These are phyloP conservation scores for Mamestra brassicae DNA, from an alignment of 2,888 invertebrate genomes.

Conservation along the genomic window DNA sequence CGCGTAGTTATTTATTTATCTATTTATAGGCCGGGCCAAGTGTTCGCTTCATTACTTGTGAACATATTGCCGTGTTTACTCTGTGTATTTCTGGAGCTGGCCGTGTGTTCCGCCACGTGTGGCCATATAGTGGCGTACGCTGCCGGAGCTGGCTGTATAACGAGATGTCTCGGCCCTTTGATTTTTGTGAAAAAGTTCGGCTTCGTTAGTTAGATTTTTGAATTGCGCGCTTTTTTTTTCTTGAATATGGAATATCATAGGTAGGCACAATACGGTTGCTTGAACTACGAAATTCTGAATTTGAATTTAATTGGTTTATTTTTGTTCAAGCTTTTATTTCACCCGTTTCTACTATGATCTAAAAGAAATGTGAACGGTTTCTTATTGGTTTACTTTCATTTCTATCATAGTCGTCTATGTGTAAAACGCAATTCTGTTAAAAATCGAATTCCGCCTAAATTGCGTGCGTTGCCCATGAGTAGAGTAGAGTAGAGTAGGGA, in stretches of 20 bases:
- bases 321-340: neutral
- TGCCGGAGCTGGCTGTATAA: slow-evolving; percentile 63
- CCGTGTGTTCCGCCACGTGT: slow-evolving; percentile 86
- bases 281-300: slow-evolving; percentile 11
- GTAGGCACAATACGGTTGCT: neutral
- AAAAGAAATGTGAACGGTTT: neutral
- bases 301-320: slow-evolving; percentile 18
- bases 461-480: neutral
- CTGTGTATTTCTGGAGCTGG: slow-evolving; percentile 86
- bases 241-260: neutral
- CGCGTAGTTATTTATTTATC: slow-evolving; percentile 82
- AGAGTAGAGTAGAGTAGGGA: no score
- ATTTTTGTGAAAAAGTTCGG: slow-evolving; percentile 65
- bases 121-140: slow-evolving; percentile 67
- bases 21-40: slow-evolving; percentile 86
- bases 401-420: neutral
- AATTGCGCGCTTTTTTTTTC: slow-evolving; percentile 34
- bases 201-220: slow-evolving; percentile 54
- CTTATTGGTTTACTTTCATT: neutral
- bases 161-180: slow-evolving; percentile 70
- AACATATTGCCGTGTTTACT: slow-evolving; percentile 87
- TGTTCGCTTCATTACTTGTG: slow-evolving; percentile 85
- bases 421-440: neutral
- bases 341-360: neutral
- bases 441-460: neutral